A percentile compares a stretch with the other conserved stretches of the same genome.
These are phyloP conservation scores for Hephaestus fuliginosus DNA, from an alignment of 2,797 vertebrate genomes.

Conservation along the genomic window DNA sequence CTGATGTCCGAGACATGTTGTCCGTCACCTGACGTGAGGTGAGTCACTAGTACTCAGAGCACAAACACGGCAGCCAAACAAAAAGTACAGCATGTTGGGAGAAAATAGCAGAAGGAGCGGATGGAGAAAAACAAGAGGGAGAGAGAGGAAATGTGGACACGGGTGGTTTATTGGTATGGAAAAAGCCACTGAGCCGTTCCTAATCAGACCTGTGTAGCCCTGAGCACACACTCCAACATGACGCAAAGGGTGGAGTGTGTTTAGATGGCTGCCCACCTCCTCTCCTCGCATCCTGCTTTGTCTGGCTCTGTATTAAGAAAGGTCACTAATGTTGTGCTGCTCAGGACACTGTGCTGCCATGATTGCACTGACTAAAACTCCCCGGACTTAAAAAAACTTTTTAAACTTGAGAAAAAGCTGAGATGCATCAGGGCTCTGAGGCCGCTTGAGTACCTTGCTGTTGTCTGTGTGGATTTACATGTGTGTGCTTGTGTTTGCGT, in stretches of 20 bases:
- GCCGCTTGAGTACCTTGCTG: not conserved
- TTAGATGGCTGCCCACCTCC: conserved; percentile 53
- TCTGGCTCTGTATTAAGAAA: conserved; percentile 62
- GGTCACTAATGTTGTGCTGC: conserved; percentile 53
- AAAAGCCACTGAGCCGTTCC: conserved; percentile 63
- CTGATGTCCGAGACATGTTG: conserved; percentile 54
- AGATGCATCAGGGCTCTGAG: not conserved
- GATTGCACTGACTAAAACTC: conserved; percentile 22
- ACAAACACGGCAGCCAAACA: conserved; percentile 22
- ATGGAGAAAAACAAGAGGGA: conserved; percentile 12
- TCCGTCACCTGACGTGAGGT: conserved; percentile 66
- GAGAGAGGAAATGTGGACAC: conserved; percentile 35
- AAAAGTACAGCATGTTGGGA: conserved; percentile 25
- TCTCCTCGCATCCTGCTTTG: conserved; percentile 45
- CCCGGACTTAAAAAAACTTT: conserved; percentile 6
- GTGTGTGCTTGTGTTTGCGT: not conserved
- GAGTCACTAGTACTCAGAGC: conserved; percentile 47
- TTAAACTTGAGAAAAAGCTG: not conserved
- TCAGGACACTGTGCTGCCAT: conserved; percentile 16
- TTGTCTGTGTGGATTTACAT: conserved; percentile 10
- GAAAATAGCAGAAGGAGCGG: conserved; percentile 12
- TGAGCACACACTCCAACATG: conserved; percentile 65
- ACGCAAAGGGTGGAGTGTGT: conserved; percentile 54
- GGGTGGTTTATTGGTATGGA: conserved; percentile 61
- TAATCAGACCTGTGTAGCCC: conserved; percentile 76